Percentiles rank a stretch among this genome's conserved stretches.
Evolutionary conservation across 2,797 vertebrate species (phyloP).

Genomic region (Bradypodion ventrale): DNA sequence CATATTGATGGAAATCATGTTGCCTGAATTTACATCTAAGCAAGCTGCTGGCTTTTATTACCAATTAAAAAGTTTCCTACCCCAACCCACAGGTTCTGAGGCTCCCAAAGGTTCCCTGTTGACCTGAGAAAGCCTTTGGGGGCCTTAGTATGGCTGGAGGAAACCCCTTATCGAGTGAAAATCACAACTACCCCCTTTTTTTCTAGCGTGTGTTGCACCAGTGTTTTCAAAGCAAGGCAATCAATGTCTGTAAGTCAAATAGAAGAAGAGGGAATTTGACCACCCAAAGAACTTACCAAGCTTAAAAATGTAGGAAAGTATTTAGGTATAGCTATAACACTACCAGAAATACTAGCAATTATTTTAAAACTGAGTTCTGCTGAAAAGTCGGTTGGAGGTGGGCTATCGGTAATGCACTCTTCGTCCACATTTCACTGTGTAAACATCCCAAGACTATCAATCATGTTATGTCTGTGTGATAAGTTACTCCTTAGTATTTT

Average conservation of each 20-base stretch:
- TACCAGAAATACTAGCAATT: conserved; percentile 11
- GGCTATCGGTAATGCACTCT: neutral
- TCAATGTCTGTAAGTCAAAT: conserved; percentile 11
- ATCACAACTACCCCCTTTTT: too few relatives aligned
- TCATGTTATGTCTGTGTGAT: neutral
- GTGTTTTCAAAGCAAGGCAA: neutral
- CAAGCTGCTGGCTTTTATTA: too few relatives aligned
- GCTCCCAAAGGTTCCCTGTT: too few relatives aligned
- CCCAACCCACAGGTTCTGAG: too few relatives aligned
- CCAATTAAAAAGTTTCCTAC: too few relatives aligned
- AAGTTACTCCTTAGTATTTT: neutral
- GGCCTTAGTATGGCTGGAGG: too few relatives aligned
- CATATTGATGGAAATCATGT: too few relatives aligned
- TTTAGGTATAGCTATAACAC: conserved; percentile 13
- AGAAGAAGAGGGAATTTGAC: neutral
- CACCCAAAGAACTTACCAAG: neutral
- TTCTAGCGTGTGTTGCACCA: conserved; percentile 11
- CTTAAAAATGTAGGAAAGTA: neutral
- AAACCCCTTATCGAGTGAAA: too few relatives aligned
- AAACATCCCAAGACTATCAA: neutral
- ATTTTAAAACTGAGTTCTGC: conserved; percentile 3
- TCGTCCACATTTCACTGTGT: neutral
- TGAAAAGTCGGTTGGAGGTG: neutral
- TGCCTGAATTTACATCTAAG: too few relatives aligned
- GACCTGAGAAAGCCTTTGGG: too few relatives aligned